These are phyloP conservation scores for Saxicola maurus DNA, from an alignment of 2,797 vertebrate species.

Conservation along the genomic window DNA sequence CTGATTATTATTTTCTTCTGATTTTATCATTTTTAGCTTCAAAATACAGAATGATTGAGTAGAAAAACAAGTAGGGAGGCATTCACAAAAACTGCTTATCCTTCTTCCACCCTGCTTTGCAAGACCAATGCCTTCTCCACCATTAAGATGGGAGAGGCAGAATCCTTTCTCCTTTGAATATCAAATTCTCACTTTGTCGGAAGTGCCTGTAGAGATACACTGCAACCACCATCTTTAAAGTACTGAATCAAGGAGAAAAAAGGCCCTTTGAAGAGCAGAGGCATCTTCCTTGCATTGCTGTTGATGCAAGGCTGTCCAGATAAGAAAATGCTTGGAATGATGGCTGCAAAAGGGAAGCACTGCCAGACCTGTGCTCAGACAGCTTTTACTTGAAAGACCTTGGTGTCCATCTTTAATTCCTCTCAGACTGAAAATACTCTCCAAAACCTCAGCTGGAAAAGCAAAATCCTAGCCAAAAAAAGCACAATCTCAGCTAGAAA, in stretches of 20 bases:
- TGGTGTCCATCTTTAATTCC: background rate
- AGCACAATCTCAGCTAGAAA: background rate
- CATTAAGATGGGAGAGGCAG: background rate
- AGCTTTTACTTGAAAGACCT: background rate
- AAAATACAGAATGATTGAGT: background rate
- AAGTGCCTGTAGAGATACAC: background rate
- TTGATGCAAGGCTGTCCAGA: background rate
- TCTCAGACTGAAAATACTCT: background rate
- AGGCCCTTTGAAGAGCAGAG: background rate
- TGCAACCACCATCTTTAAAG: background rate
- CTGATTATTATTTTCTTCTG: background rate
- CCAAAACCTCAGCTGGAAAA: background rate
- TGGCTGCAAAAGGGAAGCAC: background rate
- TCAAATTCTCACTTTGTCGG: background rate
- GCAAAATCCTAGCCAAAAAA: background rate
- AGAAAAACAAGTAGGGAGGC: background rate
- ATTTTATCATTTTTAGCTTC: background rate
- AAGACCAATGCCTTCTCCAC: background rate
- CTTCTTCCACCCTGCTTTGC: background rate
- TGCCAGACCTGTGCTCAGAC: background rate
- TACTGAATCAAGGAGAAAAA: background rate
- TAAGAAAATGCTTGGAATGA: background rate
- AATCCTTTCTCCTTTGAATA: background rate
- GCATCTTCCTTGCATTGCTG: background rate
- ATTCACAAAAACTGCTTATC: background rate